Base-by-base conservation (phyloP, 2,797 vertebrate genomes). In the Pangasius larnaudii region DNA sequence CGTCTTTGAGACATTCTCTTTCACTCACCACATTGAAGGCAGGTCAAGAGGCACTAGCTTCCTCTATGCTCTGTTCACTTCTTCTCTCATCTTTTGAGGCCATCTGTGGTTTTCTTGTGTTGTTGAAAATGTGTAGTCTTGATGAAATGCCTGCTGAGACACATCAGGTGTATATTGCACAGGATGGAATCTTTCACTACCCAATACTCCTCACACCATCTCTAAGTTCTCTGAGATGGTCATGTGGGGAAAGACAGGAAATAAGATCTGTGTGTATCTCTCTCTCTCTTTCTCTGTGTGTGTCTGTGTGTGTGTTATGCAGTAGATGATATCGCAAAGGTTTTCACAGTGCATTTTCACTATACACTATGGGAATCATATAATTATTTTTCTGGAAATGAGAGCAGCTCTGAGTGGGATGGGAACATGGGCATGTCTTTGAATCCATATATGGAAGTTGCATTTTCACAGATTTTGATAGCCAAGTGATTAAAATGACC, bases 81-180 rank as follows among this genome's bases (percentile, higher is more conserved):
- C 46, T 11, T 81, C 65, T 79, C 5, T 58, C 22, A 36, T 79
- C 75, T 53, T 84, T 72, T 84, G 39, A 81, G 87, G 49, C 80
- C 90, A 89, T 89, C 74, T 91, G 88, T 80, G 75, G 75, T n/a
- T 13, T 56, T 56, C 82, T 86, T 77, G 77, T 89, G 56, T 87
- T 77, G 69, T 80, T 19, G 65, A 71, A 86, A 85, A 77, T 90
- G 84, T 67, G 56, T 77, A 58, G 72, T 84, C 42, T 61, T 84
- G 67, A 72, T 59, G 6, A 77, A 71, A 69, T 39, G 79, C 83
- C 33, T 71, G n/a, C 65, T 75, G 84, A 89, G 84, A 78, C 88
- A 59, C 88, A 87, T 87, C 75, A 56, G 84, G 87, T 91, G 58
- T 90, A 49, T 65, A 88, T 46, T 90, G 42, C 86, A 83, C 3